Base-by-base conservation (phyloP, 2,113 vertebrate genomes). In the Brachypteracias leptosomus region DNA sequence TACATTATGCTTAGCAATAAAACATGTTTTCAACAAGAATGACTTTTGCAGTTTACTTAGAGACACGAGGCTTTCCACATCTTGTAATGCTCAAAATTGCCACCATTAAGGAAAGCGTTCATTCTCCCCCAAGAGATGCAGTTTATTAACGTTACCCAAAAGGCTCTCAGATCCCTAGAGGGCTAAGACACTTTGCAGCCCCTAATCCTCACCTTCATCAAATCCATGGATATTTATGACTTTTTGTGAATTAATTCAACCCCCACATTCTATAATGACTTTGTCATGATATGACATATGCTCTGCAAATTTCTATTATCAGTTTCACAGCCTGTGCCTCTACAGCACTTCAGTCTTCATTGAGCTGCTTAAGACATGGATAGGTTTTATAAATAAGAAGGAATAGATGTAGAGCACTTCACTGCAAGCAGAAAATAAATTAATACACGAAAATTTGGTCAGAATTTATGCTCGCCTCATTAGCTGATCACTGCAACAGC, bases 201-300 rank as follows among this genome's bases (percentile, higher is more conserved):
- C 75, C 51, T 91, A 85, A 91, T 88, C 74, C 75, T 22, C 74
- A n/a, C 49, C 72, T 82, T 73, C 59, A 76, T 74, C 24, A 80
- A 82, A 91, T 72, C 22, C 63, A 82, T 35, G 35, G 67, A 46
- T 87, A 89, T 88, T 93, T 83, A 77, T 83, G 46, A 88, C 25
- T 88, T 89, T 72, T 31, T 58, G 67, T 58, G 54, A 91, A 73
- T 76, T 73, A 85, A 96, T 85, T 80, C 89, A 94, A 77, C 62
- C 54, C 55, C 38, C 1, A 1, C 33, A 89, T 73, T 49, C 67
- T 54, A 26, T 70, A 88, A 82, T 0, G 14, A 47, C 87, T 49
- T 42, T 87, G 70, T 65, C 87, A 85, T 82, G 62, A 78, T 85
- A 82, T 85, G 81, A 93, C 78, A 85, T 35, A 88, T 85, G 29